Base-by-base conservation (phyloP, 2,888 invertebrate genomes). In the Serripes groenlandicus region DNA sequence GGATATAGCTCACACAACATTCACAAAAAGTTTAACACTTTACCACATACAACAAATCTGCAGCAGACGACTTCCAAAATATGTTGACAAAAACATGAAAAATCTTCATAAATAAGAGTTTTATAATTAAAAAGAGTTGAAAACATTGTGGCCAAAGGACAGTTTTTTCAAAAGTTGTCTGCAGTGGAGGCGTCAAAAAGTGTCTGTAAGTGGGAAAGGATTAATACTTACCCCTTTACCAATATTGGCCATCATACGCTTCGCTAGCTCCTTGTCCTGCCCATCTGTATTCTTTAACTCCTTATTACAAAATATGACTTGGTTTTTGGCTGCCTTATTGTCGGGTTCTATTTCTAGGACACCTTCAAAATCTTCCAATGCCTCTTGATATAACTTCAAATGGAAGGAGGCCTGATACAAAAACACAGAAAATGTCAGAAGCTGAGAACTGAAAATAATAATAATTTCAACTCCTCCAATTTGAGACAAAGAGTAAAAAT, bases 261-360 rank as follows among this genome's bases (percentile, higher is more conserved):
- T 97, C 95, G 98, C 99, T 49, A 98, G 96, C 93, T 97, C 96
- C 95, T 97, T 98, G 94, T 99, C 98, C 81, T 96, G 96, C 75
- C 96, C 96, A 86, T 97, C 96, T 91, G 97, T 97, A 88, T 97
- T 96, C 93, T 97, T 97, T 26, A 98, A 95, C 82, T 96, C 96
- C 80, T 96, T 96, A 83, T 96, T 96, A 95, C 98, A 98, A 72
- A 96, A 93, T 52, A 91, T 82, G 2, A 98, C 95, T 94, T 98
- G 97, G 92, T 97, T 96, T 49, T 96, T 96, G 0, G 98, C 98
- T n/a, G 98, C 98, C 95, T 96, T 97, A 95, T 99, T 99, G 76
- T 96, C 96, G 0, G 98, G 97, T 92, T 99, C 98, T 54, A 97
- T 93, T 82, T 96, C 95, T 0, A 98, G 93, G 0, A 98, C 97